Base-by-base conservation (phyloP, 64 coral and sea anemone species). In the Pocillopora verrucosa region DNA sequence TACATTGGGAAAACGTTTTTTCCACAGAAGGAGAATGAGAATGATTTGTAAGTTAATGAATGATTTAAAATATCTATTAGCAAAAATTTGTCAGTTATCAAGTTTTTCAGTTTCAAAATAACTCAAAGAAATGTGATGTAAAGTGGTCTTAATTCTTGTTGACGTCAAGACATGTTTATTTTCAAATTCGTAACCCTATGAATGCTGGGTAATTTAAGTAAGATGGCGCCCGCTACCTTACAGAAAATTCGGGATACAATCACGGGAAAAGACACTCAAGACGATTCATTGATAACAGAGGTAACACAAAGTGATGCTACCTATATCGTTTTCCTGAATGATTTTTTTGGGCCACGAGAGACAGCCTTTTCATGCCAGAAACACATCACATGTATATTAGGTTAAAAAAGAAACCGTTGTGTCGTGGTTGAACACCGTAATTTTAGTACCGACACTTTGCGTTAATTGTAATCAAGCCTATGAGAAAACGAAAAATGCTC, bases 171-270 rank as follows among this genome's bases (percentile, higher is more conserved):
- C 41, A 51, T 17, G 61, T 70, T 70, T 30, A 9, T 70, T 70
- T 70, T 70, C 19, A 70, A 0, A 0, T 26, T 70, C n/a, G n/a
- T 25, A 70, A 65, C 80, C 78, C 90, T 56, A 17, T 38, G 94
- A 58, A 76, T 70, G 24, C 73, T 83, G 94, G 91, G 87, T 89
- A 77, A 68, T 56, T 36, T 76, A 26, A 25, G 69, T 77, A 99
- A 99, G 77, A 99, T 99, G 97, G 96, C 93, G 94, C 96, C 96
- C 61, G 91, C 88, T 58, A 99, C 97, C 16, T 84, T 99, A 57
- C 84, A 93, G 88, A 99, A 99, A 91, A 69, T 99, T 20, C 92
- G 90, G 34, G 79, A 91, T 10, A 68, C 94, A 24, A 92, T 99
- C 77, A 89, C 97, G 78, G 97, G 97, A 38, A 56, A 88, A 36